These are phyloP conservation scores for Drosophila gaucha DNA, from an alignment of 2,888 invertebrate genomes.

Conservation along the genomic window DNA sequence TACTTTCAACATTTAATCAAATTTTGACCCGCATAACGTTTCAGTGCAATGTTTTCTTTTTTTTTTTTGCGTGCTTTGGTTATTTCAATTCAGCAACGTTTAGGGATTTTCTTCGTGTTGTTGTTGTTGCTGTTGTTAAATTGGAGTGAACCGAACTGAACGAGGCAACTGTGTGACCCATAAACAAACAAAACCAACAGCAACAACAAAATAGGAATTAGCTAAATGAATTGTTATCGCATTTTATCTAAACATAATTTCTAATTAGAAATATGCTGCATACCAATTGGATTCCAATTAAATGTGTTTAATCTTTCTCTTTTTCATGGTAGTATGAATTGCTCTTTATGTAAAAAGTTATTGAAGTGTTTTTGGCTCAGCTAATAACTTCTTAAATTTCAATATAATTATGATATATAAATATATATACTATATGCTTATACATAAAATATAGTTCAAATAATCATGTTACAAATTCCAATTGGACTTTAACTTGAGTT, in stretches of 20 bases:
- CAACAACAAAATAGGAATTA: conserved; percentile 30
- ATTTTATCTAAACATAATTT: conserved; percentile 13
- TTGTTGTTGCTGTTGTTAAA: conserved; percentile 18
- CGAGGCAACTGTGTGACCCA: conserved; percentile 46
- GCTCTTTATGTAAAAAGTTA: too few relatives aligned
- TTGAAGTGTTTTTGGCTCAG: too few relatives aligned
- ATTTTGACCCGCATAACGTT: conserved; percentile 62
- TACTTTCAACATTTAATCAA: conserved; percentile 72
- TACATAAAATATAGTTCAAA: too few relatives aligned
- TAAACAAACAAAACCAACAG: too few relatives aligned
- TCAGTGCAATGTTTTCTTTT: conserved; percentile 48
- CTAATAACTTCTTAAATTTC: too few relatives aligned
- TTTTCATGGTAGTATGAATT: too few relatives aligned
- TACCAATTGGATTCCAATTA: conserved; percentile 1
- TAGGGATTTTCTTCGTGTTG: conserved; percentile 38
- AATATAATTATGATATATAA: too few relatives aligned
- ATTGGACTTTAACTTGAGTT: too few relatives aligned
- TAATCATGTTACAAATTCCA: too few relatives aligned
- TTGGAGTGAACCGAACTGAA: conserved; percentile 37
- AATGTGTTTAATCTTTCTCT: neutral
- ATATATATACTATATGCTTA: too few relatives aligned
- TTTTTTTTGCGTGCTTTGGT: conserved; percentile 28
- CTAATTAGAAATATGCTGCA: neutral
- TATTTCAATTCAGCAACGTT: conserved; percentile 59
- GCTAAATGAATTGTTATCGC: conserved; percentile 38